Conservation (phyloP, 2,888 invertebrate genomes). For the Sclerodermus sp. region DNA sequence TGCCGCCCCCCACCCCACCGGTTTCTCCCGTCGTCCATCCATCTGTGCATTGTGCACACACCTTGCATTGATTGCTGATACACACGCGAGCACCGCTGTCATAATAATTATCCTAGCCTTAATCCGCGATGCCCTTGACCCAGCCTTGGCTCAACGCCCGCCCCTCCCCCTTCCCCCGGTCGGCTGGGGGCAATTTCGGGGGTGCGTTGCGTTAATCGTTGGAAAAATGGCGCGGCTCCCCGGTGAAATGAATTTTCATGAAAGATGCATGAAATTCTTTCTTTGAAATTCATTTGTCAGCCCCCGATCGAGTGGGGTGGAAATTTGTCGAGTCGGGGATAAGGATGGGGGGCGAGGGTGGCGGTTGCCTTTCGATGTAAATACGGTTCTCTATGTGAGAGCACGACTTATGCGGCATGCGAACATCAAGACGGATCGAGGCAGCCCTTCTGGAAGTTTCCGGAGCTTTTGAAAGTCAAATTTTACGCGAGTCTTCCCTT, state of each 20-base stretch:
- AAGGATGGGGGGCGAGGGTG: slow-evolving; percentile 22
- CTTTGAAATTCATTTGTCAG: no score
- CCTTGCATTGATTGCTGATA: slow-evolving; percentile 32
- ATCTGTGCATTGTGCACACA: slow-evolving; percentile 19
- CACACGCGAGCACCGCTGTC: slow-evolving; percentile 40
- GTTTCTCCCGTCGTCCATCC: slow-evolving; percentile 20
- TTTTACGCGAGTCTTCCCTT: slow-evolving; percentile 19
- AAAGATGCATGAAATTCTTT: no score
- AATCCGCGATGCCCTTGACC: slow-evolving; percentile 30
- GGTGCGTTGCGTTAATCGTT: no score
- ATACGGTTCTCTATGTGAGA: slow-evolving; percentile 6
- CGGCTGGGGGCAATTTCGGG: not conserved
- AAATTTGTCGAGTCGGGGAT: slow-evolving; percentile 17
- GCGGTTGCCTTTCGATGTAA: slow-evolving; percentile 27
- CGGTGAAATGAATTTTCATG: no score
- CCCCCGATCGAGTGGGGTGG: no score
- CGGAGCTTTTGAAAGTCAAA: slow-evolving; percentile 29
- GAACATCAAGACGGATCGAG: no score
- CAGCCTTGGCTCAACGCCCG: not conserved
- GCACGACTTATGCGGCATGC: no score
- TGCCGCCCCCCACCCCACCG: slow-evolving; percentile 17
- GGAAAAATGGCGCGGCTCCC: no score
- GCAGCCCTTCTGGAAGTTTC: slow-evolving; percentile 7
- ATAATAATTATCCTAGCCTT: slow-evolving; percentile 49
- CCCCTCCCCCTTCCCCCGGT: not conserved